These are phyloP conservation scores for Lycorma delicatula DNA, from an alignment of 1,140 invertebrate genomes.

Conservation along the genomic window DNA sequence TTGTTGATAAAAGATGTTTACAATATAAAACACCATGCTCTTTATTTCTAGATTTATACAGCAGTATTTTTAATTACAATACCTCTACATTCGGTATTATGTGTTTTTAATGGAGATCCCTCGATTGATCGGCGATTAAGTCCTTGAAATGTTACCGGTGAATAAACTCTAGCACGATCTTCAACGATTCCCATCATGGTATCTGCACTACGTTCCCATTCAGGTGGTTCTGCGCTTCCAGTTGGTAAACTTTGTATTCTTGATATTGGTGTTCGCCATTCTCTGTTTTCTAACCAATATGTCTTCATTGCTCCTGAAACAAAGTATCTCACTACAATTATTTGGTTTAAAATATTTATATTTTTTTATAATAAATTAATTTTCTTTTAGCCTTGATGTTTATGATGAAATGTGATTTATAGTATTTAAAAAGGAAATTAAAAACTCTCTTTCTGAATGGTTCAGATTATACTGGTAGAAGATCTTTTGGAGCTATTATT, in stretches of 20 bases:
- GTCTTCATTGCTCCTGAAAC: slow-evolving; percentile 79
- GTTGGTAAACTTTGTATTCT: slow-evolving; percentile 30
- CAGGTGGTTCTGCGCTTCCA: slow-evolving; percentile 36
- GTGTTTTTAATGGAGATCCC: slow-evolving; percentile 49
- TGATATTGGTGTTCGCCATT: slow-evolving; percentile 46
- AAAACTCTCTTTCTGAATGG: too few relatives aligned
- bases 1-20: too few relatives aligned
- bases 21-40: too few relatives aligned
- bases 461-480: too few relatives aligned
- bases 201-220: slow-evolving; percentile 39
- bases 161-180: slow-evolving; percentile 57
- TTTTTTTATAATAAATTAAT: too few relatives aligned
- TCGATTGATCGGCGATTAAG: slow-evolving; percentile 63
- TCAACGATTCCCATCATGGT: slow-evolving; percentile 34
- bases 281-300: slow-evolving; percentile 73
- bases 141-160: slow-evolving; percentile 76
- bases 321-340: background rate
- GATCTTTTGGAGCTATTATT: too few relatives aligned
- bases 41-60: too few relatives aligned
- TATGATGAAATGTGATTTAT: too few relatives aligned
- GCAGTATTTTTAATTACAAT: too few relatives aligned
- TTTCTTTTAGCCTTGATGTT: too few relatives aligned
- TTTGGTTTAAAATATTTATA: too few relatives aligned
- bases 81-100: slow-evolving; percentile 27
- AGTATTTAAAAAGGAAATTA: too few relatives aligned